Evolutionary conservation across 2,888 invertebrate species (phyloP).

Genomic region (Hyalella azteca): DNA sequence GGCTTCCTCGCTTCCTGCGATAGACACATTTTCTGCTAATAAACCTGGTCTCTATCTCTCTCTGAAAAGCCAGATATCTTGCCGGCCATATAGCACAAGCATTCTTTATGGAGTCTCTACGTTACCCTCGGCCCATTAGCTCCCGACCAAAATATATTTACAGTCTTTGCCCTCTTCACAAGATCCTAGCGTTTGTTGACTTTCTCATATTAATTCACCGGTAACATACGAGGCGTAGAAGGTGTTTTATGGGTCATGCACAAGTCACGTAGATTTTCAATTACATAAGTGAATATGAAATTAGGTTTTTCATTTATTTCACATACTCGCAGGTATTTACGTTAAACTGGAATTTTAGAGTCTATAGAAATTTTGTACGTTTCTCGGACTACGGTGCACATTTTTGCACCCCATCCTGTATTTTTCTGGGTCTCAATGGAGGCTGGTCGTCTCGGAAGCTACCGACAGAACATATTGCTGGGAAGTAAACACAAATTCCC

Average conservation of each 20-base stretch:
- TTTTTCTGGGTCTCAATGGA: slow-evolving; percentile 19
- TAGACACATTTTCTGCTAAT: slow-evolving; percentile 36
- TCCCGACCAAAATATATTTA: slow-evolving; percentile 28
- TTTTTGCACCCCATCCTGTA: slow-evolving; percentile 4
- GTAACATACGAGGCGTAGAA: background rate
- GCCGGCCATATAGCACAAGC: slow-evolving; percentile 33
- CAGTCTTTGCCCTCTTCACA: slow-evolving; percentile 36
- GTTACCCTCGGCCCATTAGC: slow-evolving; percentile 30
- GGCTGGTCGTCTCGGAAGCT: slow-evolving; percentile 14
- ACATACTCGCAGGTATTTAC: too few species aligned
- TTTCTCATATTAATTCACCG: slow-evolving; percentile 13
- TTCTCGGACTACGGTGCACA: too few species aligned
- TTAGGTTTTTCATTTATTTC: too few species aligned
- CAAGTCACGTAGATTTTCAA: too few species aligned
- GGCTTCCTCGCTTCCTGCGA: slow-evolving; percentile 19
- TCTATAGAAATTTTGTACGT: too few species aligned
- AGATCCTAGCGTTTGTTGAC: slow-evolving; percentile 4
- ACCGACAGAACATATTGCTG: slow-evolving; percentile 6
- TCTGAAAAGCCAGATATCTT: slow-evolving; percentile 35
- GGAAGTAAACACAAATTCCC: slow-evolving; percentile 31
- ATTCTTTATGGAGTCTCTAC: slow-evolving; percentile 31
- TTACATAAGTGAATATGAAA: too few species aligned
- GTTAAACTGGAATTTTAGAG: too few species aligned
- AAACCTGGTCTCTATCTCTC: slow-evolving; percentile 36
- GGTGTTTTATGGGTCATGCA: too few species aligned